Conservation (phyloP, 2,797 vertebrate genomes). For the Leptatherina wallacei region DNA sequence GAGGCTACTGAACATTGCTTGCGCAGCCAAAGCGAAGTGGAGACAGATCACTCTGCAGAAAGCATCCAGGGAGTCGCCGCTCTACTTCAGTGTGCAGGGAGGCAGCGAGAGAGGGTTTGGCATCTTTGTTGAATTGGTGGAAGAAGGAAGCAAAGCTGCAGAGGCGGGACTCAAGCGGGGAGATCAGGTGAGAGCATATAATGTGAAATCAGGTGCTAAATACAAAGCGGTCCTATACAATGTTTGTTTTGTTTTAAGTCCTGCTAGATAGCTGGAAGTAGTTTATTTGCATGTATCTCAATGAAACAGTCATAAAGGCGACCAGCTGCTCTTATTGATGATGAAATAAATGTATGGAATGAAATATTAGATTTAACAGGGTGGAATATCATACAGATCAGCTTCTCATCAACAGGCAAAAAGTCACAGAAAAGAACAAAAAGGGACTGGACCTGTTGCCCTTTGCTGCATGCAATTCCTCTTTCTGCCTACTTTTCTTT, state of each 20-base stretch:
- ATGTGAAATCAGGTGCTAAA: no score
- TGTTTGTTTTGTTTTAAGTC: not conserved
- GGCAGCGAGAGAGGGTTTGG: constrained; percentile 95
- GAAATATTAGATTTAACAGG: not conserved
- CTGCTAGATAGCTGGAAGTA: not conserved
- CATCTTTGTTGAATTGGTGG: constrained; percentile 93
- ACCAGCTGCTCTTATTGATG: not conserved
- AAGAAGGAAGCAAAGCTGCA: constrained; percentile 89
- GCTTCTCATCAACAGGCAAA: not conserved
- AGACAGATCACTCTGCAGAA: constrained; percentile 94
- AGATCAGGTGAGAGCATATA: constrained; percentile 87
- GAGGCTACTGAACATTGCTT: constrained; percentile 95
- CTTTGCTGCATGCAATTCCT: not conserved
- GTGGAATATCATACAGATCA: not conserved
- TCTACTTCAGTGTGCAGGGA: constrained; percentile 90
- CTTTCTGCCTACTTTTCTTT: not conserved
- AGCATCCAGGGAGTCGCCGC: constrained; percentile 89
- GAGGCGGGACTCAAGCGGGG: constrained; percentile 94
- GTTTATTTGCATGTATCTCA: not conserved
- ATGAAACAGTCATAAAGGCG: not conserved
- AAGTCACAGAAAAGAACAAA: not conserved
- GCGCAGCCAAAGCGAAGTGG: constrained; percentile 96
- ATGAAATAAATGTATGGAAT: not conserved
- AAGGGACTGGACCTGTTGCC: not conserved
- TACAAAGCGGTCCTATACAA: not conserved